phyloP scores from a whole-genome alignment of 2,888 invertebrate species.

The Hypomecis atomaria region DNA sequence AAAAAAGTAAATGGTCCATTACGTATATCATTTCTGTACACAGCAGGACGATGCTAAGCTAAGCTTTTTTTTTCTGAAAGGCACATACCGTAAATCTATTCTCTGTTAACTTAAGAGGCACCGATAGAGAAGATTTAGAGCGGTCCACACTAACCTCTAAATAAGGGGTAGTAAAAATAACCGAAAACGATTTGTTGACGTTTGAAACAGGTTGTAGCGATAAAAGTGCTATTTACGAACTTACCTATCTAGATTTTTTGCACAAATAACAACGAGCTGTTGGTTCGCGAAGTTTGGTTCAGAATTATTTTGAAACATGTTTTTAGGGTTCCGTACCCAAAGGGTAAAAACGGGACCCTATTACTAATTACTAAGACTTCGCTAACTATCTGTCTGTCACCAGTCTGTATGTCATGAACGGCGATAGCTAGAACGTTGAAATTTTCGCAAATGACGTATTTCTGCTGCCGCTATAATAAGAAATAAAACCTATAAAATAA shows the following conservation, averaged over 20 bases:
- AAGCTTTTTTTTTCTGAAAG: slow-evolving; percentile 4
- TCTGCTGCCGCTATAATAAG: too few relatives aligned
- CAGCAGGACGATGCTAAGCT: not conserved
- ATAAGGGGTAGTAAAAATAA: slow-evolving; percentile 38
- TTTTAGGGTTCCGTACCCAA: too few relatives aligned
- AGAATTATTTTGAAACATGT: too few relatives aligned
- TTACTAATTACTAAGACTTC: too few relatives aligned
- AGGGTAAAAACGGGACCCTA: too few relatives aligned
- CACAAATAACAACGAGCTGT: too few relatives aligned
- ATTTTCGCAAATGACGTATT: too few relatives aligned
- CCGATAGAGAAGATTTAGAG: slow-evolving; percentile 63
- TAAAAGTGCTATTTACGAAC: slow-evolving; percentile 3
- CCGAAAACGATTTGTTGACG: slow-evolving; percentile 27
- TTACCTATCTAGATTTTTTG: not conserved
- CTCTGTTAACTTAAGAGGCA: slow-evolving; percentile 56
- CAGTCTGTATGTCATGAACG: too few relatives aligned
- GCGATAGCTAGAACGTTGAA: too few relatives aligned
- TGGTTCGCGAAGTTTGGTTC: too few relatives aligned
- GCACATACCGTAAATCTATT: slow-evolving; percentile 42
- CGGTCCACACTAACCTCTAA: slow-evolving; percentile 50
- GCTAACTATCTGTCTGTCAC: too few relatives aligned
- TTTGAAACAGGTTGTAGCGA: slow-evolving; percentile 17
- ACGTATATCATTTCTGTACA: not conserved
- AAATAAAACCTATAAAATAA: too few relatives aligned
- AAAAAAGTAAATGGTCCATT: not conserved